phyloP scores from a whole-genome alignment of 2,888 invertebrate species.

The Anthrax anthrax region DNA sequence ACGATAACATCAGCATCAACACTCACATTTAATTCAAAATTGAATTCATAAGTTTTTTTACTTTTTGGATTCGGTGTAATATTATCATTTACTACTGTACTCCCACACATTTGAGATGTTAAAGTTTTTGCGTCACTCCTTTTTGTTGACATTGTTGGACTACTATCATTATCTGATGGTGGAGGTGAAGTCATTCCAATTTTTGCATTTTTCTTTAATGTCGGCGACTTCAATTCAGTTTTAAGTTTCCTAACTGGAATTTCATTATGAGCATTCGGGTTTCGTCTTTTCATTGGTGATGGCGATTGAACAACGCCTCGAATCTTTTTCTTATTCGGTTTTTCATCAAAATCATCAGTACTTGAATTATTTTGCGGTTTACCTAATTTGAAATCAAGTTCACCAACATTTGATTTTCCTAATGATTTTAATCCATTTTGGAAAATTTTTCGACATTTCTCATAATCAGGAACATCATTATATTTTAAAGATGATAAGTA shows the following conservation, averaged over 20 bases:
- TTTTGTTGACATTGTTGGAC: slow-evolving; percentile 18
- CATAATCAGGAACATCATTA: slow-evolving; percentile 59
- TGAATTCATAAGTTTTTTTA: slow-evolving; percentile 31
- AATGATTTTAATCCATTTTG: slow-evolving; percentile 46
- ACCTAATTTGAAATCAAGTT: slow-evolving; percentile 35
- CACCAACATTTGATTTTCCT: slow-evolving; percentile 41
- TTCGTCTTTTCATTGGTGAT: not conserved
- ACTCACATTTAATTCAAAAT: slow-evolving; percentile 33
- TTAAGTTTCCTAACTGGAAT: not conserved
- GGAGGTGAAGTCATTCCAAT: too few relatives aligned
- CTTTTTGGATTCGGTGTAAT: slow-evolving; percentile 26
- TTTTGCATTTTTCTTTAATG: not conserved
- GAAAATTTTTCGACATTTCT: slow-evolving; percentile 52
- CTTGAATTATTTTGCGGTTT: not conserved
- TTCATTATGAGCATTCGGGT: slow-evolving; percentile 8
- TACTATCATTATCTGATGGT: slow-evolving; percentile 18
- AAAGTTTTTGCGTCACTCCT: slow-evolving; percentile 14
- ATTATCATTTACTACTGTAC: slow-evolving; percentile 28
- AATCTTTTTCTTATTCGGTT: not conserved
- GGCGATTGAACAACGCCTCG: not conserved
- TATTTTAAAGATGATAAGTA: slow-evolving; percentile 53
- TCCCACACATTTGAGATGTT: slow-evolving; percentile 15
- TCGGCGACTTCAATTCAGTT: not conserved
- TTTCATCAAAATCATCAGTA: not conserved
- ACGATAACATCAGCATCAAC: slow-evolving; percentile 34